Percentiles rank a stretch among this genome's conserved stretches.
phyloP scores from a whole-genome alignment of 2,888 invertebrate genomes.

The Dexiosoma caninum region DNA sequence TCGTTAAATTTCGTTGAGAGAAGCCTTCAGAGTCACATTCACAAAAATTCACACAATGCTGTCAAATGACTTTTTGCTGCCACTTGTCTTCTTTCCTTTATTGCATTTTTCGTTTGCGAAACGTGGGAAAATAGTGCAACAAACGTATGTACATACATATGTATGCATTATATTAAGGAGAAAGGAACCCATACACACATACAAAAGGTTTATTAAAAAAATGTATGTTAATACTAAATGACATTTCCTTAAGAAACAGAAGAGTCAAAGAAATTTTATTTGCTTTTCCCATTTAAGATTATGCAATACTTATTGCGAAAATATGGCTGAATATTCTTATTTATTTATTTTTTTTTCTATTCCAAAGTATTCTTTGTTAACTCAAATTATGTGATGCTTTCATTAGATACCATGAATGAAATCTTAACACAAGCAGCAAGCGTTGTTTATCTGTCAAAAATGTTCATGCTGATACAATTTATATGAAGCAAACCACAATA shows the following conservation, averaged over 20 bases:
- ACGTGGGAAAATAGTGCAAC: conserved; percentile 67
- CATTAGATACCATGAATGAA: too few species aligned
- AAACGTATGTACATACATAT: too few species aligned
- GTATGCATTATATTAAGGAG: neutral
- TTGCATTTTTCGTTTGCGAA: conserved; percentile 53
- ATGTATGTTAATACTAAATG: neutral
- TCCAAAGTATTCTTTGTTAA: too few species aligned
- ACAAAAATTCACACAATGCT: conserved; percentile 11
- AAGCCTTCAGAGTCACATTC: conserved; percentile 1
- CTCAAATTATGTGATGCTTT: too few species aligned
- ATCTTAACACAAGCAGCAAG: too few species aligned
- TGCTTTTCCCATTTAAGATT: neutral
- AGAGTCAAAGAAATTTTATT: too few species aligned
- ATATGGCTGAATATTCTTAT: too few species aligned
- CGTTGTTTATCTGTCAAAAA: too few species aligned
- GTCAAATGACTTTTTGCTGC: conserved; percentile 55
- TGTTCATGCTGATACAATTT: too few species aligned
- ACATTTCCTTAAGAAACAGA: neutral
- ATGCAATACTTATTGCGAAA: neutral
- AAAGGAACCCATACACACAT: conserved; percentile 1
- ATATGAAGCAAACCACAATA: too few species aligned
- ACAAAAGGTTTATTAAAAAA: neutral
- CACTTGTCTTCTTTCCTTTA: conserved; percentile 74
- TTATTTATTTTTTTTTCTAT: too few species aligned
- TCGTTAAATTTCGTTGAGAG: conserved; percentile 28